A percentile compares a stretch with the other conserved stretches of the same genome.
Evolutionary conservation across 2,888 invertebrate genomes (phyloP).

Genomic region (Cacoxenus indagator): DNA sequence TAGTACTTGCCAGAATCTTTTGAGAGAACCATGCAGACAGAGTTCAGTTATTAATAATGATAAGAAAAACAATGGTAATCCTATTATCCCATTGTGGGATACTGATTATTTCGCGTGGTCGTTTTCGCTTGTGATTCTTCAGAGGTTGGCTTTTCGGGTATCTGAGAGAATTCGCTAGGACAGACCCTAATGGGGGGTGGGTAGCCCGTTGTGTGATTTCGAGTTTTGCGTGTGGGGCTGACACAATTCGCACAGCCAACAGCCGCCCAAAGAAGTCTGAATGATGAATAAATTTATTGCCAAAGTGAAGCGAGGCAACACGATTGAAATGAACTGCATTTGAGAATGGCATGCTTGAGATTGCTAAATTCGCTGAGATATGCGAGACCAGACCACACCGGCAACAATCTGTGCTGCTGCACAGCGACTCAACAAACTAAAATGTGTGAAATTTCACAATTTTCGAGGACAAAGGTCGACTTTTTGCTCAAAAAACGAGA

Average conservation of each 20-base stretch:
- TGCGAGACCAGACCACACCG: not conserved
- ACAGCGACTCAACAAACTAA: not conserved
- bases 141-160: too few relatives aligned
- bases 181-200: too few relatives aligned
- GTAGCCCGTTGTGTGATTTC: not conserved
- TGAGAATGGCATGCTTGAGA: not conserved
- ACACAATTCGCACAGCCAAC: not conserved
- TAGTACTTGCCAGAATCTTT: too few relatives aligned
- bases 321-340: not conserved
- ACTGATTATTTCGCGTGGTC: too few relatives aligned
- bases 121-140: too few relatives aligned
- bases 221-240: not conserved
- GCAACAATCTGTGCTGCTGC: not conserved
- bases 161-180: too few relatives aligned
- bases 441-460: slow-evolving; percentile 57
- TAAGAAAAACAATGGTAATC: too few relatives aligned
- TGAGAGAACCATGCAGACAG: too few relatives aligned
- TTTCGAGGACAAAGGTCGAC: slow-evolving; percentile 6
- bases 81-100: too few relatives aligned
- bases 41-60: too few relatives aligned
- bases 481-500: not conserved
- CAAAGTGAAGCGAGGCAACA: slow-evolving; percentile 1
- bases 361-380: not conserved
- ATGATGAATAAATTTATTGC: slow-evolving; percentile 41
- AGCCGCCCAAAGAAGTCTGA: slow-evolving; percentile 34